Conservation (phyloP, 2,797 vertebrate species). For the Astyanax mexicanus region DNA sequence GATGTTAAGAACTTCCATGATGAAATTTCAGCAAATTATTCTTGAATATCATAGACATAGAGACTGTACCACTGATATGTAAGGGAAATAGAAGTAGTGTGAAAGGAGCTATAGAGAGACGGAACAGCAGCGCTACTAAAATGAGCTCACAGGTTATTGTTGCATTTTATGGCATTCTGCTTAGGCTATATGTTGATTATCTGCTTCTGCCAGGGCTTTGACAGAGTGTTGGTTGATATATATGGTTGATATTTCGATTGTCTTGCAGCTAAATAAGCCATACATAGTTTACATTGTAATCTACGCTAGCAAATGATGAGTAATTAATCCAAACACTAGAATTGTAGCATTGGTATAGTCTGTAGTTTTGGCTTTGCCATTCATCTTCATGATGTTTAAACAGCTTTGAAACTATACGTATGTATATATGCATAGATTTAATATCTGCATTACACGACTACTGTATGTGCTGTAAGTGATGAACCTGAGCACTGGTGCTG, state of each 20-base stretch:
- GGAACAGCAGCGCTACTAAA: no score
- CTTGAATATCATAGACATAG: background rate
- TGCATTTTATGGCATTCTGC: conserved; percentile 57
- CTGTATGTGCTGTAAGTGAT: conserved; percentile 48
- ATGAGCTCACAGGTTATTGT: background rate
- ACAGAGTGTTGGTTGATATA: conserved; percentile 40
- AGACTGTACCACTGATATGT: no score
- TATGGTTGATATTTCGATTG: conserved; percentile 42
- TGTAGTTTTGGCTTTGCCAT: conserved; percentile 23
- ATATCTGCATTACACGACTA: conserved; percentile 62
- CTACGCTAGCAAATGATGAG: conserved; percentile 18
- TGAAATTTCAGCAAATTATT: background rate
- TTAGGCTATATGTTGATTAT: conserved; percentile 61
- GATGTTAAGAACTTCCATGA: conserved; percentile 16
- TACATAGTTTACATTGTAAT: conserved; percentile 53
- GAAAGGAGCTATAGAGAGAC: conserved; percentile 18
- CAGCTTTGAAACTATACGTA: conserved; percentile 61
- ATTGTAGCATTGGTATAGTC: conserved; percentile 42
- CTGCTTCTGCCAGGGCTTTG: conserved; percentile 52
- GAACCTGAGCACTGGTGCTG: conserved; percentile 26
- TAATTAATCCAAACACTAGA: conserved; percentile 9
- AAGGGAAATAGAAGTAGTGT: background rate
- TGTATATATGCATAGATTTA: conserved; percentile 60
- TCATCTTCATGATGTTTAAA: conserved; percentile 65
- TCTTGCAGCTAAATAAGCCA: conserved; percentile 58